Conservation (phyloP, 2,797 vertebrate species). For the Takifugu rubripes region DNA sequence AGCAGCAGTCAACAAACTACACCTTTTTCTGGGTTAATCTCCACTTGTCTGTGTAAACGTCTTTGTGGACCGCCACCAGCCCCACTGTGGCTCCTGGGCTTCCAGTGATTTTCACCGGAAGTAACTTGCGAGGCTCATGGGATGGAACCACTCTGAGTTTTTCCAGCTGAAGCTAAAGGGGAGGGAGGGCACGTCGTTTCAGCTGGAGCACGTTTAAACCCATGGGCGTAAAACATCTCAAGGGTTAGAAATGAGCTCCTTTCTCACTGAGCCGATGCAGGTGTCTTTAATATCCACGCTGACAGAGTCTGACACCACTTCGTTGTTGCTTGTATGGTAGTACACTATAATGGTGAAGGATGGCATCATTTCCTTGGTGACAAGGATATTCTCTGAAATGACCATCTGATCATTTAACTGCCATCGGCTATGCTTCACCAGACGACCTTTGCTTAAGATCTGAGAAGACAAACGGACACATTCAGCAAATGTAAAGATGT, state of each 20-base stretch:
- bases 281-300: slow-evolving; percentile 84
- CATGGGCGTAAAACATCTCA: background rate
- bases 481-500: background rate
- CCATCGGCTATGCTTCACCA: slow-evolving; percentile 60
- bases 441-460: slow-evolving; percentile 80
- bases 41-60: background rate
- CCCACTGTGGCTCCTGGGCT: background rate
- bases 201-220: background rate
- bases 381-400: slow-evolving; percentile 58
- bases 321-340: slow-evolving; percentile 50
- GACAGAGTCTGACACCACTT: slow-evolving; percentile 84
- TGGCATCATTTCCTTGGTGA: slow-evolving; percentile 79
- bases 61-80: background rate
- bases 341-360: slow-evolving; percentile 85
- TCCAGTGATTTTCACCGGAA: background rate
- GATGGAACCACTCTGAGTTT: background rate
- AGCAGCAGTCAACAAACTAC: background rate
- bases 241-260: background rate
- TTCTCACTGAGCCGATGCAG: slow-evolving; percentile 81
- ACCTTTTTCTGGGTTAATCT: background rate
- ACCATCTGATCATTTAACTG: slow-evolving; percentile 49
- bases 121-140: background rate
- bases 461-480: slow-evolving; percentile 32
- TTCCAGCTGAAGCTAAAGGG: background rate
- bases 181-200: background rate